These are phyloP conservation scores for Galerucella nymphaeae DNA, from an alignment of 2,888 invertebrate species.

Conservation along the genomic window DNA sequence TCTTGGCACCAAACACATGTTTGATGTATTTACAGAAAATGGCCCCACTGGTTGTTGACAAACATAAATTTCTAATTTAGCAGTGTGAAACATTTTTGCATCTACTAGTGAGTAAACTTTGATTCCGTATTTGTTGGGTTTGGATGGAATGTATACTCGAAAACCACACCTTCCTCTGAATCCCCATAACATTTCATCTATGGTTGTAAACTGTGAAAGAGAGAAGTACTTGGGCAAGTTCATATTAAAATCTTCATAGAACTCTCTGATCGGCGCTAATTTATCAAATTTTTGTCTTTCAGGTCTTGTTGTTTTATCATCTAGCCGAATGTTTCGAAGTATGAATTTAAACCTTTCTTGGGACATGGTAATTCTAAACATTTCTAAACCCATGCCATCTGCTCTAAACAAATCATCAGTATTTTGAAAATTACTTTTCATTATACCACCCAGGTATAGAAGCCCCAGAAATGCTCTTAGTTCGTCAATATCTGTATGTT, in stretches of 20 bases:
- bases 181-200: constrained; percentile 20
- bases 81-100: constrained; percentile 26
- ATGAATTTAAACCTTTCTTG: constrained; percentile 7
- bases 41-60: constrained; percentile 13
- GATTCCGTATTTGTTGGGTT: constrained; percentile 24
- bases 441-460: constrained; percentile 4
- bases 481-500: constrained; percentile 24
- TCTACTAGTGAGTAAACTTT: constrained; percentile 29
- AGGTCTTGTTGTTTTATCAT: constrained; percentile 6
- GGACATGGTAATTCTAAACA: constrained; percentile 9
- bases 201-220: constrained; percentile 6
- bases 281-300: constrained; percentile 8
- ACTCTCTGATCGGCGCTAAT: constrained; percentile 8
- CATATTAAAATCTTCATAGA: constrained; percentile 13
- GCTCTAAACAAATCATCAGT: constrained; percentile 11
- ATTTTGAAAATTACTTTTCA: constrained; percentile 11
- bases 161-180: constrained; percentile 21
- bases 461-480: constrained; percentile 25
- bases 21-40: constrained; percentile 19
- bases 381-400: constrained; percentile 13
- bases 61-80: constrained; percentile 13
- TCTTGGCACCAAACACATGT: constrained; percentile 23
- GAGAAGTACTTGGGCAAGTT: constrained; percentile 10
- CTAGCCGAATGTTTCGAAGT: constrained; percentile 1
- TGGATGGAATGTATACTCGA: constrained; percentile 21